Base-by-base conservation (phyloP, 2,888 invertebrate species). In the Phaedon cochleariae region DNA sequence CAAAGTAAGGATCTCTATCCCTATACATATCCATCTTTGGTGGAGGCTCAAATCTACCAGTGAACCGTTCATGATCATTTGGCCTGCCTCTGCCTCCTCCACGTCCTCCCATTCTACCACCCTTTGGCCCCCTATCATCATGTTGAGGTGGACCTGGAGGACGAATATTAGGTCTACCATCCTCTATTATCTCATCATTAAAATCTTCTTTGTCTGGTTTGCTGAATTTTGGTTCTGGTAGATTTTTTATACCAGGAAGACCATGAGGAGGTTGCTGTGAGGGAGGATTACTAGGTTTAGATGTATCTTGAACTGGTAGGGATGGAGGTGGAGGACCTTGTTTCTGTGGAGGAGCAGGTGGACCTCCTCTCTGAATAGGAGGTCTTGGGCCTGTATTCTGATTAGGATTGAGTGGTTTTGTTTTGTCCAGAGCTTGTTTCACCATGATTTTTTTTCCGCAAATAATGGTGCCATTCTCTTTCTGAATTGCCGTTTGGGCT, bases 401-500 rank as follows among this genome's bases (percentile, higher is more conserved):
- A 53, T 57, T 64, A 22, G 17, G 57, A 60, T 22, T 59, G 48
- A 26, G 26, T 1, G 63, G 20, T 58, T 61, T 65, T n/a, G 57
- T n/a, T 69, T 85, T 85, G 55, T 83, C 83, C 65, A 87, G 85
- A 7, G 90, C 87, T 70, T 88, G 87, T 74, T 87, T 86, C 2
- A 90, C 90, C 77, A 87, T 88, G 70, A 96, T 86, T 74, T 86
- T 87, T 80, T 90, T 89, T 0, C 93, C 92, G 78, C 90, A 90
- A 74, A 94, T 90, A 71, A 89, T 86, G 15, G 87, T 85, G 21
- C 91, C 91, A 82, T 92, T 88, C 68, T 92, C 90, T 59, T 88
- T 87, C 57, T 86, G 82, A 37, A 95, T 93, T 17, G 95, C 95
- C 65, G 88, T 87, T 68, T 89, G 88, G 0, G 95, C 96, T 75